phyloP scores from a whole-genome alignment of 2,888 invertebrate genomes.

The Eutolmus rufibarbis region DNA sequence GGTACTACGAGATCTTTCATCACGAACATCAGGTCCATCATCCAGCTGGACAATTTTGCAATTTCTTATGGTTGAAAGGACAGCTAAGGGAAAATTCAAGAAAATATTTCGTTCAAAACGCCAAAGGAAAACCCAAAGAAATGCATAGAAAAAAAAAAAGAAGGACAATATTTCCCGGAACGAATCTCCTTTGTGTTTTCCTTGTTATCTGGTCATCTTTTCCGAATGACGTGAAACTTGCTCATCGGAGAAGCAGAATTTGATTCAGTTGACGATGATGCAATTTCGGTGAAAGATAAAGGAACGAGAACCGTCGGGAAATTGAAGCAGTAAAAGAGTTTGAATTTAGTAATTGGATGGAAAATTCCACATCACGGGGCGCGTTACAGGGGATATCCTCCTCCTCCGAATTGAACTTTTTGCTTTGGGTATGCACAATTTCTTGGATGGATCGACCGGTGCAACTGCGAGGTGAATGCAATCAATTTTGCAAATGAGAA shows the following conservation, averaged over 20 bases:
- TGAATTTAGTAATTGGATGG: conserved; percentile 29
- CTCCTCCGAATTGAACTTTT: background rate
- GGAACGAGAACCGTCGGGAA: background rate
- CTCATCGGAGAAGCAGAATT: conserved; percentile 15
- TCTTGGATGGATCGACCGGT: background rate
- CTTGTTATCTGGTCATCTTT: conserved; percentile 27
- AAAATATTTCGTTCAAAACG: background rate
- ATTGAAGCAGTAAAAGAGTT: conserved; percentile 24
- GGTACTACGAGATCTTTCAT: background rate
- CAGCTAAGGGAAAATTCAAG: background rate
- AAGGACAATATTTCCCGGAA: background rate
- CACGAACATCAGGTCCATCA: background rate
- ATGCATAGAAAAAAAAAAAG: background rate
- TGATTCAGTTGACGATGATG: conserved; percentile 24
- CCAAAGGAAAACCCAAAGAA: background rate
- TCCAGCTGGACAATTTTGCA: background rate
- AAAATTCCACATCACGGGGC: background rate
- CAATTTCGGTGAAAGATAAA: conserved; percentile 19
- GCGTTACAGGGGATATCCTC: background rate
- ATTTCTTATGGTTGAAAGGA: background rate
- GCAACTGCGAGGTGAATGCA: background rate
- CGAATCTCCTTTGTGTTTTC: conserved; percentile 8
- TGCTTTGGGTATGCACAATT: background rate
- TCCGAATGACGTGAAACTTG: conserved; percentile 11
- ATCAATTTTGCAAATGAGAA: background rate